A percentile compares a stretch with the other conserved stretches of the same genome.
phyloP scores from a whole-genome alignment of 30 jellyfish, hydroid and myxozoan species.

The Aurelia sp. region DNA sequence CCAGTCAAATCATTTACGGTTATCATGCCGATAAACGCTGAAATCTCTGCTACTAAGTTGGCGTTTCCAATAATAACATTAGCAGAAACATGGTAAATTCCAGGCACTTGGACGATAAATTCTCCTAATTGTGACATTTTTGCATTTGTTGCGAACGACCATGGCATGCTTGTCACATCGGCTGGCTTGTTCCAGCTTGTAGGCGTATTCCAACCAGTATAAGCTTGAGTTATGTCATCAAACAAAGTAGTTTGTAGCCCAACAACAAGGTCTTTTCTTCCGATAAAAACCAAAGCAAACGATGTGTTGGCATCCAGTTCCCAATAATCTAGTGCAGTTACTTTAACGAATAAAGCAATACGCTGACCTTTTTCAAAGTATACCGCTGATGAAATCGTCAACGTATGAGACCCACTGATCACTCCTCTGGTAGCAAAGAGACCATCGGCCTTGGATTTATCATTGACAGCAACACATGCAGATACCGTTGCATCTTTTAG shows the following conservation, averaged over 20 bases:
- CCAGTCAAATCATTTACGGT: slow-evolving; percentile 37
- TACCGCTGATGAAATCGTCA: slow-evolving; percentile 35
- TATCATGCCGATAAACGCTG: slow-evolving; percentile 54
- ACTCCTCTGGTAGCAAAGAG: slow-evolving; percentile 21
- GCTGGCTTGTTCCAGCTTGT: slow-evolving; percentile 50
- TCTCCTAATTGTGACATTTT: slow-evolving; percentile 25
- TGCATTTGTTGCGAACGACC: slow-evolving; percentile 37
- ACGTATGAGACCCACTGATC: slow-evolving; percentile 31
- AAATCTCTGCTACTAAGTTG: slow-evolving; percentile 5
- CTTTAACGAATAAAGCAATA: slow-evolving; percentile 27
- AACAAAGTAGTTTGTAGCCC: slow-evolving; percentile 54
- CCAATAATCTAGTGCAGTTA: slow-evolving; percentile 13
- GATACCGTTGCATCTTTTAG: slow-evolving; percentile 13
- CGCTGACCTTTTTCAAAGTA: slow-evolving; percentile 35
- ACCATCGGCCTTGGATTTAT: slow-evolving; percentile 11
- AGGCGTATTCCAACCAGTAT: slow-evolving; percentile 63
- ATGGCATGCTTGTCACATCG: slow-evolving; percentile 31
- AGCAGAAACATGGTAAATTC: slow-evolving; percentile 37
- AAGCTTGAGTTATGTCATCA: slow-evolving; percentile 12
- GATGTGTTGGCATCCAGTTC: slow-evolving; percentile 19
- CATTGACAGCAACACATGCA: slow-evolving; percentile 46
- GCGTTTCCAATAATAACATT: slow-evolving; percentile 52
- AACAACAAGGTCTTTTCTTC: slow-evolving; percentile 19
- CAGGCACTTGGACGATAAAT: slow-evolving; percentile 6
- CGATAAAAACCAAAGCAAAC: slow-evolving; percentile 21